These are phyloP conservation scores for Strigamia crassipes DNA, from an alignment of 2,888 invertebrate species.

Conservation along the genomic window DNA sequence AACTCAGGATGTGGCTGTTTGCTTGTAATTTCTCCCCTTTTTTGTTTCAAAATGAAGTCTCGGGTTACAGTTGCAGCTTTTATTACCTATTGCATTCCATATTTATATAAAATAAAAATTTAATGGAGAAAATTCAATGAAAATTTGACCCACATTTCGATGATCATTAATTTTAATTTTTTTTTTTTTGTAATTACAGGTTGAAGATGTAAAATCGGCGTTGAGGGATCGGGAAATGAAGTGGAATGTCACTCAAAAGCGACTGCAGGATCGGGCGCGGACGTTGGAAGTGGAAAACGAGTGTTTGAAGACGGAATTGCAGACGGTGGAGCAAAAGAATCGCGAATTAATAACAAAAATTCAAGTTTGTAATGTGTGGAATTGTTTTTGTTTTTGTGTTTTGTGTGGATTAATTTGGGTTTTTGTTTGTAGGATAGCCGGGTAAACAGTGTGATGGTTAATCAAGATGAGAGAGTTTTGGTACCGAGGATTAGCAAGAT, in stretches of 20 bases:
- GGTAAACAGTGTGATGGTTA: too few relatives aligned
- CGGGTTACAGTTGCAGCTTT: too few relatives aligned
- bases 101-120: too few relatives aligned
- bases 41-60: not conserved
- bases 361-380: too few relatives aligned
- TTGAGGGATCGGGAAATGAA: not conserved
- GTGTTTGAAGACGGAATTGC: not conserved
- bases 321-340: not conserved
- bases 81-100: too few relatives aligned
- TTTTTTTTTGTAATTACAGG: not conserved
- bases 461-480: too few relatives aligned
- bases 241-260: not conserved
- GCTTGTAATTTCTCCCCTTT: not conserved
- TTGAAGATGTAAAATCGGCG: not conserved
- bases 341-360: not conserved
- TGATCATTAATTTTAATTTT: not conserved
- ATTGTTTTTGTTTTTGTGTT: too few relatives aligned
- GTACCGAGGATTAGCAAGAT: too few relatives aligned
- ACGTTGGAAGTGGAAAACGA: not conserved
- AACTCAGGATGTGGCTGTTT: not conserved
- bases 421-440: too few relatives aligned
- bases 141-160: too few relatives aligned
- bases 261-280: not conserved
- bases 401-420: too few relatives aligned
- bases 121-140: too few relatives aligned